Conservation (phyloP, 2,888 invertebrate genomes). For the Galerucella nymphaeae region DNA sequence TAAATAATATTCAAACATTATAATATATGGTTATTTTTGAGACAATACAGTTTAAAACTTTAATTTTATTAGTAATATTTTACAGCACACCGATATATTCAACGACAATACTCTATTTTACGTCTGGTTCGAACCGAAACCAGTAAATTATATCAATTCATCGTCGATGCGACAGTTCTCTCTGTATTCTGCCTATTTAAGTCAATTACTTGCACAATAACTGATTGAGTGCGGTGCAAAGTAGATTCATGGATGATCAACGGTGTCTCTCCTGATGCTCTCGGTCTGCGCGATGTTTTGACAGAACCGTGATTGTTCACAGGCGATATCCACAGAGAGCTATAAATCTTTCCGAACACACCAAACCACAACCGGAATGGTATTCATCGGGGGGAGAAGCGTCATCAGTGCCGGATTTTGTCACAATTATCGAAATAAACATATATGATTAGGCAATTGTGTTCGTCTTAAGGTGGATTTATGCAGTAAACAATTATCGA, state of each 20-base stretch:
- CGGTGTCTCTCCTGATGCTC: conserved; percentile 15
- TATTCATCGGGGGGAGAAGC: neutral
- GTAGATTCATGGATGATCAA: conserved; percentile 15
- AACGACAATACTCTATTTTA: too few species aligned
- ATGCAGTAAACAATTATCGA: too few species aligned
- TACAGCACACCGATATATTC: too few species aligned
- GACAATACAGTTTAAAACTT: too few species aligned
- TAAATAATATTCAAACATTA: too few species aligned
- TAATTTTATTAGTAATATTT: too few species aligned
- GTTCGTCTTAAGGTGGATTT: too few species aligned
- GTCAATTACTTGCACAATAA: conserved; percentile 25
- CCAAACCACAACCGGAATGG: neutral
- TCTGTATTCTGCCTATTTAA: conserved; percentile 17
- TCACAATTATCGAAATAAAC: neutral
- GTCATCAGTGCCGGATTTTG: conserved; percentile 6
- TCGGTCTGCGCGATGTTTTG: conserved; percentile 6
- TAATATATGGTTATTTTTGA: too few species aligned
- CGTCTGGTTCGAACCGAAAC: neutral
- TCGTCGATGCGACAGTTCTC: conserved; percentile 2
- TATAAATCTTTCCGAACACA: conserved; percentile 4
- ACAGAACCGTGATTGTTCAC: conserved; percentile 13
- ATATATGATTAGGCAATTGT: neutral
- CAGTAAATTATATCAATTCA: conserved; percentile 17
- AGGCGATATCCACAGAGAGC: conserved; percentile 7
- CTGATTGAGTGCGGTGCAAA: conserved; percentile 18